Percentiles rank a stretch among this genome's conserved stretches.
These are phyloP conservation scores for Vulpes lagopus DNA, from an alignment of 2,113 vertebrate genomes.

Conservation along the genomic window DNA sequence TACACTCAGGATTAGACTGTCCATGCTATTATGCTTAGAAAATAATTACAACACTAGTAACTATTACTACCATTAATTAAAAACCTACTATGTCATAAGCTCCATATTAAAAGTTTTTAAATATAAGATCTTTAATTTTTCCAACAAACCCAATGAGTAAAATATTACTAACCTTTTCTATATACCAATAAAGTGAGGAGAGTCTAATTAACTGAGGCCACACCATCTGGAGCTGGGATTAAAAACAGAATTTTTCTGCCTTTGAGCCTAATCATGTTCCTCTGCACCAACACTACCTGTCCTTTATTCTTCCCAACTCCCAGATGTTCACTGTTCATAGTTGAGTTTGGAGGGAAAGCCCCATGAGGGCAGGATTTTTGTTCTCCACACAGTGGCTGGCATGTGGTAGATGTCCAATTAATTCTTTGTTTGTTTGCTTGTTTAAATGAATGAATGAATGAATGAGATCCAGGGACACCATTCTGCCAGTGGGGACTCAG, in stretches of 20 bases:
- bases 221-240: neutral
- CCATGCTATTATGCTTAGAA: neutral
- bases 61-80: neutral
- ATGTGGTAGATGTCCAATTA: neutral
- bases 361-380: neutral
- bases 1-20: neutral
- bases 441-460: neutral
- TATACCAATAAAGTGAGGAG: neutral
- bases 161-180: neutral
- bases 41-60: conserved; percentile 4
- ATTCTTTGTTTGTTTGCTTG: neutral
- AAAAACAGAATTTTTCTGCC: neutral
- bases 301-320: neutral
- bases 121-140: conserved; percentile 5
- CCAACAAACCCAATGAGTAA: neutral
- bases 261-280: neutral
- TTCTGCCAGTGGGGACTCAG: neutral
- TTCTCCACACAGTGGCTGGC: neutral
- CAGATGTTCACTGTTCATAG: neutral
- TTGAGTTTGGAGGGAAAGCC: neutral
- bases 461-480: neutral
- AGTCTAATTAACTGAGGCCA: neutral
- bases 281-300: neutral
- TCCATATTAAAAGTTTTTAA: neutral
- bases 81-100: neutral